phyloP scores from a whole-genome alignment of 2,888 invertebrate genomes.

The Lapara coniferarum region DNA sequence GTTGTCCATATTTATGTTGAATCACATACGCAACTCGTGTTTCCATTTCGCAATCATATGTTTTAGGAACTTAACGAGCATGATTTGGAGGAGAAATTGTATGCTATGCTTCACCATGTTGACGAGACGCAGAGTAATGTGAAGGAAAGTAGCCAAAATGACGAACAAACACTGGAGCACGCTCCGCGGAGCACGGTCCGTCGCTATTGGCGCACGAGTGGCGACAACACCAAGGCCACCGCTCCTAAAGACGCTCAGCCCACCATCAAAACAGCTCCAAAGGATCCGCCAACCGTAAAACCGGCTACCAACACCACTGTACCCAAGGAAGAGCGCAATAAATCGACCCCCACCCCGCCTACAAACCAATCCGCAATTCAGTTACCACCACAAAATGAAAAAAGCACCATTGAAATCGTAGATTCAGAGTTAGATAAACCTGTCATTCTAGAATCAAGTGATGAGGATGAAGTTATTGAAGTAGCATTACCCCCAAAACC shows the following conservation, averaged over 20 bases:
- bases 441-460: constrained; percentile 69
- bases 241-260: constrained; percentile 5
- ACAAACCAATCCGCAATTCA: constrained; percentile 66
- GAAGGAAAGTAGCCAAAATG: constrained; percentile 49
- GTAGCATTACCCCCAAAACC: constrained; percentile 75
- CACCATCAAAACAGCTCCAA: constrained; percentile 55
- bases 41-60: constrained; percentile 34
- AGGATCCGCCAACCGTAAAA: constrained; percentile 21
- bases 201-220: constrained; percentile 72
- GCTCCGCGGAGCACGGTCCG: constrained; percentile 62
- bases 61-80: constrained; percentile 80
- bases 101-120: constrained; percentile 77
- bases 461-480: constrained; percentile 79
- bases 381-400: constrained; percentile 58
- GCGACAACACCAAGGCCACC: constrained; percentile 47
- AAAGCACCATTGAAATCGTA: constrained; percentile 65
- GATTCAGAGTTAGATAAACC: constrained; percentile 55
- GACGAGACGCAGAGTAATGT: constrained; percentile 66
- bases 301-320: constrained; percentile 42
- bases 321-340: constrained; percentile 60
- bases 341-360: constrained; percentile 39
- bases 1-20: constrained; percentile 70
- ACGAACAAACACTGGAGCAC: constrained; percentile 51
- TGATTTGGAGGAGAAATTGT: constrained; percentile 77
- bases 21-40: constrained; percentile 54